Conservation (phyloP, 2,888 invertebrate genomes). For the Oxyteleia sp. region DNA sequence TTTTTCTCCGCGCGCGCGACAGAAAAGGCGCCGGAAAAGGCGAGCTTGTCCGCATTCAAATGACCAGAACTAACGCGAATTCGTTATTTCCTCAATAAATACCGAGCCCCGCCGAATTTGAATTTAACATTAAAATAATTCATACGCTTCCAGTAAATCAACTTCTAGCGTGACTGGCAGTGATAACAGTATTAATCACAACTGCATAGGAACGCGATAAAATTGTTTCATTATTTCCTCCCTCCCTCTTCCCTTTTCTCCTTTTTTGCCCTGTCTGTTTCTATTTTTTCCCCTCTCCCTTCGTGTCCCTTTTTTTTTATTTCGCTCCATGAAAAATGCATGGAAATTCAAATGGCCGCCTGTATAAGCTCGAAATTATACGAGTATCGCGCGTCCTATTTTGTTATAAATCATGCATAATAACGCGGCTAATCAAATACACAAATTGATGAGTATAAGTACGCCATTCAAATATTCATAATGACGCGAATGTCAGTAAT, state of each 20-base stretch:
- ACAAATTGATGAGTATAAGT: slow-evolving; percentile 54
- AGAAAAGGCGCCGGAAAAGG: slow-evolving; percentile 11
- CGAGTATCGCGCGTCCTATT: slow-evolving; percentile 29
- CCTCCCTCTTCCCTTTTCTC: slow-evolving; percentile 16
- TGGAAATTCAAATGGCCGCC: slow-evolving; percentile 39
- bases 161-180: slow-evolving; percentile 57
- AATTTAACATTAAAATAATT: slow-evolving; percentile 40
- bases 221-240: slow-evolving; percentile 66
- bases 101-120: slow-evolving; percentile 9
- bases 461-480: slow-evolving; percentile 55
- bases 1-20: slow-evolving; percentile 17
- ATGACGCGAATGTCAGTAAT: slow-evolving; percentile 47
- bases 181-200: slow-evolving; percentile 68
- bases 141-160: slow-evolving; percentile 41
- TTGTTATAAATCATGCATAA: slow-evolving; percentile 55
- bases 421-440: slow-evolving; percentile 48
- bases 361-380: slow-evolving; percentile 31
- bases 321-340: slow-evolving; percentile 55
- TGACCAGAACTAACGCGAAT: slow-evolving; percentile 27
- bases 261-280: not conserved
- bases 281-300: not conserved
- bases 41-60: slow-evolving; percentile 21
- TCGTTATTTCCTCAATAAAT: not conserved
- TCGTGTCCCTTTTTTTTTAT: slow-evolving; percentile 11
- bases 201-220: slow-evolving; percentile 51